Conservation (phyloP, 2,888 invertebrate genomes). For the Automeris io region DNA sequence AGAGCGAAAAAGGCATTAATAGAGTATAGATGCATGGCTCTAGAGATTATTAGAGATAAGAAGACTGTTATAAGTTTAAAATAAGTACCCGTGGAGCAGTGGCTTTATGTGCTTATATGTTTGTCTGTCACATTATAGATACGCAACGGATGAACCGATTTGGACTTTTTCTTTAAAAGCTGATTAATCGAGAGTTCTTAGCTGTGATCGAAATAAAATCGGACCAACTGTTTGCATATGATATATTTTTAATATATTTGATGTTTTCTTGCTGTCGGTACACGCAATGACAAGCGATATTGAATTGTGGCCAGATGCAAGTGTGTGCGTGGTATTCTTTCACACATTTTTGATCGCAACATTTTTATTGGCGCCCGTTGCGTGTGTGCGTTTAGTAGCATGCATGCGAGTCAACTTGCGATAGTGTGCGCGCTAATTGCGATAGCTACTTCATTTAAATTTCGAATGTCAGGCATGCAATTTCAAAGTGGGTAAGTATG, state of each 20-base stretch:
- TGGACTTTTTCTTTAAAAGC: too few relatives aligned
- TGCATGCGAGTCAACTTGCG: constrained; percentile 20
- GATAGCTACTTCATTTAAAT: constrained; percentile 77
- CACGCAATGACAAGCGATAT: constrained; percentile 68
- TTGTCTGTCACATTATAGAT: too few relatives aligned
- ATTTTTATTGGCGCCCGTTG: constrained; percentile 62
- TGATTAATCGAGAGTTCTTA: too few relatives aligned
- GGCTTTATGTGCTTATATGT: too few relatives aligned
- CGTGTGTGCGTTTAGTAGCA: constrained; percentile 49
- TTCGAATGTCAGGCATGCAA: constrained; percentile 61
- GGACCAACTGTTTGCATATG: too few relatives aligned
- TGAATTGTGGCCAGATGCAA: constrained; percentile 55
- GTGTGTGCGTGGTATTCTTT: constrained; percentile 63
- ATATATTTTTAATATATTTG: neutral
- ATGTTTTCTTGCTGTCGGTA: constrained; percentile 45
- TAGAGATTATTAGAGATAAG: too few relatives aligned
- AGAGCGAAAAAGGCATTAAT: too few relatives aligned
- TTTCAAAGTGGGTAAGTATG: constrained; percentile 42
- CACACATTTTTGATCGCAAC: constrained; percentile 71
- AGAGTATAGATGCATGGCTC: too few relatives aligned
- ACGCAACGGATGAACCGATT: too few relatives aligned
- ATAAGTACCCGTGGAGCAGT: too few relatives aligned
- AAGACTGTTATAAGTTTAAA: too few relatives aligned
- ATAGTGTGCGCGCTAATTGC: constrained; percentile 56
- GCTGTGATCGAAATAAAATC: too few relatives aligned